Evolutionary conservation across 2,113 vertebrate genomes (phyloP), one percentile per base, ranked within the genome.

Genomic region (Sceloporus tristichus): DNA sequence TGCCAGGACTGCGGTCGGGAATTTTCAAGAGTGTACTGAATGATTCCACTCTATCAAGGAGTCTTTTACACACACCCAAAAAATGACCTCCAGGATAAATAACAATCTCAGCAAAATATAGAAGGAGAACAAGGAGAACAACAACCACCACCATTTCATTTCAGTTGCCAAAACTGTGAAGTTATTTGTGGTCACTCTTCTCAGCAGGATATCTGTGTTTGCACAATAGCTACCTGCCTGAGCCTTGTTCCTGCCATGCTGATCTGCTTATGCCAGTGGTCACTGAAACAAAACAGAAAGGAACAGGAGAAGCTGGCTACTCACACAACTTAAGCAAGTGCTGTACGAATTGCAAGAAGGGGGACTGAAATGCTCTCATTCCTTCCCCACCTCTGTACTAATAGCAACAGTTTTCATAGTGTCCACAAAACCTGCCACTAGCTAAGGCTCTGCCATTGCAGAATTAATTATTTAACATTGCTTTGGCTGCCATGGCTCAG

Each of bases 181-280:
- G 77, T 42, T 71, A 79, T 86, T 70, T 86, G 48, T 79, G 48
- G 77, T 66, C 9, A 65, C 62, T 62, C 65, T 71, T 25, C 34
- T 79, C 48, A 79, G 54, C 23, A 5, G 54, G 70, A 16, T 85
- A 74, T 21, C 5, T 23, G 9, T 42, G 9, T 27, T 68, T 66
- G 59, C 34, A 25, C n/a, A 25, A 5, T 13, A 54, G 59, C 66
- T 18, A 34, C 2, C 66, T n/a, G 40, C 66, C 73, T 34, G 3
- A 34, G 1, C 25, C 21, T 53, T n/a, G 18, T 9, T 16, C 65
- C 3, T 80, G 54, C 79, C 40, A 9, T 40, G 21, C 21, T 40
- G 5, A 62, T 62, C 19, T 65, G n/a, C n/a, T 2, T 65, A 40
- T 5, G 77, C 13, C 18, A 34, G 71, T 65, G 34, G 54, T 40